A percentile compares a stretch with the other conserved stretches of the same genome.
These are phyloP conservation scores for Drosophila paramelanica DNA, from an alignment of 2,888 invertebrate species.

Conservation along the genomic window DNA sequence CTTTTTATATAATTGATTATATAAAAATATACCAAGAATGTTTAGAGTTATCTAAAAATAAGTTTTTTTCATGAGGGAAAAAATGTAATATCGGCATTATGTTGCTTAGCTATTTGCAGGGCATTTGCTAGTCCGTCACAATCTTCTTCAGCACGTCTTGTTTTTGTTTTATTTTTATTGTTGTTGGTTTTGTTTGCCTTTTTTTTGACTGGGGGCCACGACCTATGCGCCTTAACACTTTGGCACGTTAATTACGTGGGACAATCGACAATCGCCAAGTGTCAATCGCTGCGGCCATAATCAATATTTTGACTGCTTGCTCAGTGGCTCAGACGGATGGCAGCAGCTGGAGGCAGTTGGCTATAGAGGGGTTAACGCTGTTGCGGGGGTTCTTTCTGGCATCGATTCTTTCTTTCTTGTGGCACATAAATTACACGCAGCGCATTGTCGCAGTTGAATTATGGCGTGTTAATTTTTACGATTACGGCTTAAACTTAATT, in stretches of 20 bases:
- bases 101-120: not conserved
- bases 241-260: slow-evolving; percentile 77
- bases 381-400: not conserved
- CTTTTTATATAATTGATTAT: too few relatives aligned
- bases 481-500: slow-evolving; percentile 79
- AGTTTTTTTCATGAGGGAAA: too few relatives aligned
- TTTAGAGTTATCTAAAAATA: too few relatives aligned
- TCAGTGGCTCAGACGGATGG: slow-evolving; percentile 30
- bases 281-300: slow-evolving; percentile 73
- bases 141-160: not conserved
- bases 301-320: slow-evolving; percentile 73
- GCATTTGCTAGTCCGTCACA: not conserved
- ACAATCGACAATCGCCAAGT: slow-evolving; percentile 76
- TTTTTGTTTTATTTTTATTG: not conserved
- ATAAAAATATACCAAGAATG: too few relatives aligned
- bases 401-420: slow-evolving; percentile 37
- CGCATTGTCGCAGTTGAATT: slow-evolving; percentile 79
- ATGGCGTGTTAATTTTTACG: slow-evolving; percentile 79
- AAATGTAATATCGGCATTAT: too few relatives aligned
- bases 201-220: slow-evolving; percentile 36
- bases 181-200: slow-evolving; percentile 17
- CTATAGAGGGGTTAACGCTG: not conserved
- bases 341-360: not conserved
- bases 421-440: slow-evolving; percentile 77
- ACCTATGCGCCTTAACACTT: slow-evolving; percentile 73